Evolutionary conservation across 2,797 vertebrate genomes (phyloP), one percentile per base, ranked within the genome.

Genomic region (Pelobates cultripes): DNA sequence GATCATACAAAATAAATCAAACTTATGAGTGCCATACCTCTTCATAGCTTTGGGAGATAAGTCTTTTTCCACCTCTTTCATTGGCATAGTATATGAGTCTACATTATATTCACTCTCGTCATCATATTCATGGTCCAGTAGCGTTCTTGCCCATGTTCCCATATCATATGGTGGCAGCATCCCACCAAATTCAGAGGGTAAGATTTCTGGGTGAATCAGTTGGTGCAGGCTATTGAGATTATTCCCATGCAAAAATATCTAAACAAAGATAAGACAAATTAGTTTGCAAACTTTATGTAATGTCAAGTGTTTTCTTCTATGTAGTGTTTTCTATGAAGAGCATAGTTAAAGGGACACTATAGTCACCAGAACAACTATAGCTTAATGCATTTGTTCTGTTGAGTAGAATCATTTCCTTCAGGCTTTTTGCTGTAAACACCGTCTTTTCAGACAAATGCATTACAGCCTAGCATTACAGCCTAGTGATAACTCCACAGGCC

Each of bases 231-330:
- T 99, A 90, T 98, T 99, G 88, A 99, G 94, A 87, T 99, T 99
- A 91, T 99, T 99, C 5, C 98, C 98, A 69, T 99, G 98, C 91
- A 99, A 95, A 92, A 99, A 99, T 95, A 99, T 99, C 98, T 99
- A 87, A 72, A 64, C 61, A 86, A 17, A 71, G 13, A 60, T n/a
- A 61, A 61, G 15, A 60, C 7, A 73, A 17, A 73, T 60, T 73
- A 73, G 40, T 4, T 43, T 28, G 28, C 1, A n/a, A 28, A 66
- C 3, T 4, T 13, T 3, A 14, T 63, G 60, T 5, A 61, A 3
- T 28, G 28, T 28, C 28, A 28, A 28, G 28, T 28, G 28, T 28
- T 28, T 28, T 28, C 28, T 28, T 28, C 28, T 28, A 28, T 28
- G 28, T 28, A 28, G 15, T 61, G 5, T 61, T 61, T 61, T 13